A percentile compares a stretch with the other conserved stretches of the same genome.
Evolutionary conservation across 2,888 invertebrate genomes (phyloP).

Genomic region (Machimus atricapillus): DNA sequence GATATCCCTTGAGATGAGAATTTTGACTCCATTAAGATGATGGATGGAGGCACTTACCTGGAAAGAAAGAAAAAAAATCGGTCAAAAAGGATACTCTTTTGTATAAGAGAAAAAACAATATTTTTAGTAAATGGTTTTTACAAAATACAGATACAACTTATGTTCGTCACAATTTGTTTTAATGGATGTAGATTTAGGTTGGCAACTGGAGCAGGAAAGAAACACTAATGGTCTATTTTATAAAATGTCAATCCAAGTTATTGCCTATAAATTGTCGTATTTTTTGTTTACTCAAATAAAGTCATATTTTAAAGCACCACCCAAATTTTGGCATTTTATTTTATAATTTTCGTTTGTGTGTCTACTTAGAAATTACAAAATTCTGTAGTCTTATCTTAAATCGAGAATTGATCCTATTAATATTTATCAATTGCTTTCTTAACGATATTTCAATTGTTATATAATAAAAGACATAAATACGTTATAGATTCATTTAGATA

Average conservation of each 20-base stretch:
- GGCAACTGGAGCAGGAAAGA: neutral
- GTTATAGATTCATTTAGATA: no score
- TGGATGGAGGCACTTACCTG: slow-evolving; percentile 18
- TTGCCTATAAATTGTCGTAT: neutral
- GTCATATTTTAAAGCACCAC: neutral
- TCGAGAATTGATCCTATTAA: no score
- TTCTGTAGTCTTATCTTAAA: no score
- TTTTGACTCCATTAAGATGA: neutral
- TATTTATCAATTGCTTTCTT: no score
- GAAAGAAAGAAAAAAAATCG: neutral
- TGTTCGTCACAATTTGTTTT: neutral
- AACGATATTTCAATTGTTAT: no score
- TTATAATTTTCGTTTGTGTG: no score
- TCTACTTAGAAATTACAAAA: no score
- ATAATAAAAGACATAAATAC: no score
- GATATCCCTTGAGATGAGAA: neutral
- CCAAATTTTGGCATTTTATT: neutral
- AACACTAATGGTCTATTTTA: neutral
- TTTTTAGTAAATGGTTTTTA: neutral
- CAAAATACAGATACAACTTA: neutral
- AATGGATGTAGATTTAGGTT: neutral
- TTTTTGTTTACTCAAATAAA: no score
- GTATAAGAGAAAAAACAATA: neutral
- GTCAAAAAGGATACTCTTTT: neutral
- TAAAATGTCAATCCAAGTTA: neutral